phyloP scores from a whole-genome alignment of 2,797 vertebrate genomes.

The Fringilla coelebs region DNA sequence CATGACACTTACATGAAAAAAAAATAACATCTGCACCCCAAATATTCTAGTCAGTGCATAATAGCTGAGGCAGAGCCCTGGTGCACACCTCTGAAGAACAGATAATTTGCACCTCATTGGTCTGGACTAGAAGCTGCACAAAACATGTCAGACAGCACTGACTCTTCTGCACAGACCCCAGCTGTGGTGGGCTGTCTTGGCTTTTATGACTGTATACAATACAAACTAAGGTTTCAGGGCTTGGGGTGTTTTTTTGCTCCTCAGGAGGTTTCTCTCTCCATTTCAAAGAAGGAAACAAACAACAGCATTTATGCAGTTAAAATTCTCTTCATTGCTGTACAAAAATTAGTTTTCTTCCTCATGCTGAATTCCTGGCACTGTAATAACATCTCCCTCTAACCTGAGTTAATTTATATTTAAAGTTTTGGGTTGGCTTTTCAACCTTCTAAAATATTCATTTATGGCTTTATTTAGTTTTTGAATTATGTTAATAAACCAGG shows the following conservation, averaged over 20 bases:
- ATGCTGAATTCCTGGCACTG: neutral
- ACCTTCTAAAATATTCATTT: neutral
- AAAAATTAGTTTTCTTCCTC: neutral
- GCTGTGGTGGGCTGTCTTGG: neutral
- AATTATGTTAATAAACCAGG: neutral
- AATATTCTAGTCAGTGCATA: neutral
- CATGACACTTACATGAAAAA: neutral
- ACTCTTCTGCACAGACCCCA: neutral
- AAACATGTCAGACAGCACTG: neutral
- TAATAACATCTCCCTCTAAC: neutral
- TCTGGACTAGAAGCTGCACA: neutral
- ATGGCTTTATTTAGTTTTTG: neutral
- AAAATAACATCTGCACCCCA: neutral
- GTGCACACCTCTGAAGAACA: neutral
- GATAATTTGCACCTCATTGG: neutral
- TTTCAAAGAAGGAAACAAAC: neutral
- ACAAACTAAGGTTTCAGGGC: neutral
- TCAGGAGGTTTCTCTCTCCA: neutral
- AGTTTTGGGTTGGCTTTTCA: slow-evolving; percentile 1
- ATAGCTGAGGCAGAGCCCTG: neutral
- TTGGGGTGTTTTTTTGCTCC: neutral
- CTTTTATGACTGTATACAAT: neutral
- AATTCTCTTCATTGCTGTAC: neutral
- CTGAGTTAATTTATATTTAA: neutral
- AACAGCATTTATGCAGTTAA: neutral